These are phyloP conservation scores for Liopterus haemorrhoidalis DNA, from an alignment of 2,888 invertebrate genomes.

Conservation along the genomic window DNA sequence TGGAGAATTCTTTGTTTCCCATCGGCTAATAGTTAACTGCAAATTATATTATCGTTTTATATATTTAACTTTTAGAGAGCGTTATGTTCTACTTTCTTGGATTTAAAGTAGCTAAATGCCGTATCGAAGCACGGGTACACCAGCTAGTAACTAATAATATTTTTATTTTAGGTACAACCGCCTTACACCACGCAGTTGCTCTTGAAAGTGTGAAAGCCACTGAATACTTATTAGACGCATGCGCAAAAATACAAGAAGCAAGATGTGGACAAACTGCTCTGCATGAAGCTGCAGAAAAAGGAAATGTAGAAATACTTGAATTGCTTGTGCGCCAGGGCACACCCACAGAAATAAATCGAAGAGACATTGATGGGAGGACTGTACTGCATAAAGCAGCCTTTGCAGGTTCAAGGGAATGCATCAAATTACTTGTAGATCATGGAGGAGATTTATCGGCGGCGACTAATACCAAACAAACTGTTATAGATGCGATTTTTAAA, in stretches of 20 bases:
- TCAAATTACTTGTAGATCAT: slow-evolving; percentile 45
- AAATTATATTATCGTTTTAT: too few species aligned
- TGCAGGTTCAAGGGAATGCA: slow-evolving; percentile 48
- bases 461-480: slow-evolving; percentile 40
- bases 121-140: too few species aligned
- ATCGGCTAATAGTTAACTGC: too few species aligned
- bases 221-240: slow-evolving; percentile 39
- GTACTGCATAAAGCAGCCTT: slow-evolving; percentile 52
- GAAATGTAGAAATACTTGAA: slow-evolving; percentile 35
- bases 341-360: slow-evolving; percentile 32
- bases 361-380: slow-evolving; percentile 44
- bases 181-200: slow-evolving; percentile 44
- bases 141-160: slow-evolving; percentile 7
- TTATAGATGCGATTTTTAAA: slow-evolving; percentile 42
- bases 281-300: slow-evolving; percentile 42
- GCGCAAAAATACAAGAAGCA: slow-evolving; percentile 39
- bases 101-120: too few species aligned
- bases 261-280: slow-evolving; percentile 41
- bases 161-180: slow-evolving; percentile 37
- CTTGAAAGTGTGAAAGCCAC: slow-evolving; percentile 40
- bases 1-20: too few species aligned
- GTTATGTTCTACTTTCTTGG: too few species aligned
- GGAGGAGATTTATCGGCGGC: slow-evolving; percentile 42
- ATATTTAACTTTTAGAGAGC: too few species aligned
- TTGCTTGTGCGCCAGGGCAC: slow-evolving; percentile 33